These are phyloP conservation scores for Holothuria leucospilota DNA, from an alignment of 53 echinoderm and acorn worm genomes.

Conservation along the genomic window DNA sequence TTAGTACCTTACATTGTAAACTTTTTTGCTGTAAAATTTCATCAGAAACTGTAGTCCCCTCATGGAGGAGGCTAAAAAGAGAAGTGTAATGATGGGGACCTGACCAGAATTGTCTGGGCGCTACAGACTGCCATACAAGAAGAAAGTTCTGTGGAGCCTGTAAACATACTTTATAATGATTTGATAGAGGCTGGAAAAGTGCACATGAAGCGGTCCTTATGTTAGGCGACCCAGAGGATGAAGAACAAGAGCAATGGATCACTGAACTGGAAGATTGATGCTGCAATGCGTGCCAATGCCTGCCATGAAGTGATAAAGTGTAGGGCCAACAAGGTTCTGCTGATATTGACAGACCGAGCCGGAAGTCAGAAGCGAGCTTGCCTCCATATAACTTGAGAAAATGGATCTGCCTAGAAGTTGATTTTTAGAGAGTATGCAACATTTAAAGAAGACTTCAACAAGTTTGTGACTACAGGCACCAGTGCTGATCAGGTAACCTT, in stretches of 20 bases:
- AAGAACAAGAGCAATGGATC: conserved; percentile 20
- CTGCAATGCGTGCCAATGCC: too few species aligned
- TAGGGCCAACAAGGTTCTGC: not conserved
- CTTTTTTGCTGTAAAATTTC: too few species aligned
- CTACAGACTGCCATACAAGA: not conserved
- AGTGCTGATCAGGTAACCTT: conserved; percentile 22
- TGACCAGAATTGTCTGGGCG: not conserved
- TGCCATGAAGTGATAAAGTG: not conserved
- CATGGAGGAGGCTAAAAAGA: conserved; percentile 25
- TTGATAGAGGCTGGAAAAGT: not conserved
- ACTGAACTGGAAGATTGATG: not conserved
- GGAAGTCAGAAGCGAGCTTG: not conserved
- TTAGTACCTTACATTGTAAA: too few species aligned
- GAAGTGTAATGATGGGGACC: not conserved
- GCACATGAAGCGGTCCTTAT: conserved; percentile 16
- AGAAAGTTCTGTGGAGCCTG: not conserved
- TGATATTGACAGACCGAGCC: not conserved
- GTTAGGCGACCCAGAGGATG: conserved; percentile 9
- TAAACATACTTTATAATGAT: not conserved
- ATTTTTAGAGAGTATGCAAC: not conserved
- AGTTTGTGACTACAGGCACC: conserved; percentile 9
- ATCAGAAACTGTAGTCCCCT: too few species aligned
- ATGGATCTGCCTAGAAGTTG: conserved; percentile 24
- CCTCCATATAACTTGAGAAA: conserved; percentile 7
- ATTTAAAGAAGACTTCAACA: conserved; percentile 19